phyloP scores from a whole-genome alignment of 1,140 invertebrate species.

The Drosophila saltans region DNA sequence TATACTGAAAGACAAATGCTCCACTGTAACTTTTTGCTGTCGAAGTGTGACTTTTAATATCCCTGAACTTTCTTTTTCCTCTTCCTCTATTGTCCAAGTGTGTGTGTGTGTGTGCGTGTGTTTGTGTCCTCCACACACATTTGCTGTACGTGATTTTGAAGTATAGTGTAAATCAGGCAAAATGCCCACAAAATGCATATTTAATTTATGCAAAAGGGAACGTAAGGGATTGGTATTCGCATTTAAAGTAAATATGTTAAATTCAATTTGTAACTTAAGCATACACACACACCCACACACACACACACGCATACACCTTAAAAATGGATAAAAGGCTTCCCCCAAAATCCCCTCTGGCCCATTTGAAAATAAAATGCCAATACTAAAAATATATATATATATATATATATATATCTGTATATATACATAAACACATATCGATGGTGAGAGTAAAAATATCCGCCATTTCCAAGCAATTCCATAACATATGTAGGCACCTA shows the following conservation, averaged over 20 bases:
- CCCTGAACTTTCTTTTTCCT: too few species aligned
- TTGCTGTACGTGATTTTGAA: background rate
- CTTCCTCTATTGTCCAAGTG: too few species aligned
- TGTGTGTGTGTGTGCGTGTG: background rate
- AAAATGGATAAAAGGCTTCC: slow-evolving; percentile 18
- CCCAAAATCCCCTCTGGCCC: background rate
- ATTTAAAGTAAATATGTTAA: slow-evolving; percentile 73
- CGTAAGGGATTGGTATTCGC: slow-evolving; percentile 24
- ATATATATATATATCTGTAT: background rate
- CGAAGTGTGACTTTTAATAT: too few species aligned
- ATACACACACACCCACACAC: slow-evolving; percentile 17
- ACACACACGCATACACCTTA: slow-evolving; percentile 31
- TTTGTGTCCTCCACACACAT: too few species aligned
- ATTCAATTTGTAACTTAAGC: slow-evolving; percentile 63
- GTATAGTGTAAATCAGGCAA: background rate
- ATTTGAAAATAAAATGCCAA: slow-evolving; percentile 58
- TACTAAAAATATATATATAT: slow-evolving; percentile 51
- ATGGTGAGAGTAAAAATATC: slow-evolving; percentile 44
- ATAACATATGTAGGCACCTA: slow-evolving; percentile 6
- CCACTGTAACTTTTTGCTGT: too few species aligned
- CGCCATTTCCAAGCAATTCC: slow-evolving; percentile 32
- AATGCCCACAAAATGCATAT: slow-evolving; percentile 10
- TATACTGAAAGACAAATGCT: too few species aligned
- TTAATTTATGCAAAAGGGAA: background rate
- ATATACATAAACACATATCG: slow-evolving; percentile 39